These are phyloP conservation scores for Leptopilina boulardi DNA, from an alignment of 1,140 invertebrate genomes.

Conservation along the genomic window DNA sequence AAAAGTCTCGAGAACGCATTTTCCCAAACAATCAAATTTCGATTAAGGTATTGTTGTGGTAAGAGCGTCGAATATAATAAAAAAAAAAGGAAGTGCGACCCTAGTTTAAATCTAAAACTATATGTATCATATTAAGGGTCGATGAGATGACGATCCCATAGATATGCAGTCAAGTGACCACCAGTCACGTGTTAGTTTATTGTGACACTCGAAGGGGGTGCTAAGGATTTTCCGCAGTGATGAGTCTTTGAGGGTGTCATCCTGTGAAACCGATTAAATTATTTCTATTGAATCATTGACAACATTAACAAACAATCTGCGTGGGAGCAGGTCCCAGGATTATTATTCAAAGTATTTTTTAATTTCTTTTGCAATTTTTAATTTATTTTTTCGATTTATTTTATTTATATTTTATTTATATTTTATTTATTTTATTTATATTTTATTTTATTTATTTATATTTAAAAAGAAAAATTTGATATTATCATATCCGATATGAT, in stretches of 20 bases:
- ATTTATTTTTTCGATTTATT: neutral
- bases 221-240: slow-evolving; percentile 54
- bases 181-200: slow-evolving; percentile 63
- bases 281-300: slow-evolving; percentile 37
- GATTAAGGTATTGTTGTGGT: slow-evolving; percentile 48
- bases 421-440: neutral
- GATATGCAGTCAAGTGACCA: slow-evolving; percentile 66
- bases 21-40: slow-evolving; percentile 65
- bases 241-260: slow-evolving; percentile 52
- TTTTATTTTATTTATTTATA: neutral
- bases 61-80: slow-evolving; percentile 29
- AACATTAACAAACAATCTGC: slow-evolving; percentile 67
- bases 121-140: slow-evolving; percentile 19
- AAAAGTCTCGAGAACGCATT: slow-evolving; percentile 3
- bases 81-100: slow-evolving; percentile 34
- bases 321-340: slow-evolving; percentile 58
- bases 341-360: slow-evolving; percentile 1
- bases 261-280: slow-evolving; percentile 54
- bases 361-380: neutral
- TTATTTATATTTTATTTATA: neutral
- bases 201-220: slow-evolving; percentile 64
- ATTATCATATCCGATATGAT: slow-evolving; percentile 34
- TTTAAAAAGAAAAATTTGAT: too few relatives aligned
- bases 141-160: slow-evolving; percentile 40
- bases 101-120: slow-evolving; percentile 47